Evolutionary conservation across 2,888 invertebrate species (phyloP).

Genomic region (Thalpophila matura): DNA sequence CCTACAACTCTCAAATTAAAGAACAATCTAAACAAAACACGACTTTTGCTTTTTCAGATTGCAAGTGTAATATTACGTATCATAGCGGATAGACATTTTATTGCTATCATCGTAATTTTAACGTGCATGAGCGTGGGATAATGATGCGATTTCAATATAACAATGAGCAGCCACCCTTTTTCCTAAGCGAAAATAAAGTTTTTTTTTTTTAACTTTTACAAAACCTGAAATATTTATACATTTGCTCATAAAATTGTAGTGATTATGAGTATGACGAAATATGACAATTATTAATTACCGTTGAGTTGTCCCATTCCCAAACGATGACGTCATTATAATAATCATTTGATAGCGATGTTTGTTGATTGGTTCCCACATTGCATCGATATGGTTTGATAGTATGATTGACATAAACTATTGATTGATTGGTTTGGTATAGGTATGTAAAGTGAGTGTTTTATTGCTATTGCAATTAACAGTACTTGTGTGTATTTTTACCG

Average conservation of each 20-base stretch:
- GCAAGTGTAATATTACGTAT: constrained; percentile 30
- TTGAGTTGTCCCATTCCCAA: no score
- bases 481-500: background rate
- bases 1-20: constrained; percentile 25
- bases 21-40: constrained; percentile 18
- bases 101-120: constrained; percentile 38
- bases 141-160: background rate
- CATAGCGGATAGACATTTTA: constrained; percentile 35
- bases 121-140: constrained; percentile 11
- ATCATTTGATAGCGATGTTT: constrained; percentile 5
- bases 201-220: no score
- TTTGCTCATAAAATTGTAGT: no score
- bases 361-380: constrained; percentile 44
- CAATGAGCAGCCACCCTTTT: background rate
- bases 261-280: no score
- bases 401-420: constrained; percentile 51
- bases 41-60: constrained; percentile 32
- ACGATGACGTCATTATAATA: background rate
- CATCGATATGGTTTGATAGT: constrained; percentile 43
- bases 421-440: constrained; percentile 28
- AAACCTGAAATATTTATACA: no score
- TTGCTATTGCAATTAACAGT: constrained; percentile 33
- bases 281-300: no score
- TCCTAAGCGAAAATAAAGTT: no score
- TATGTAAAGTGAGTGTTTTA: constrained; percentile 25